phyloP scores from a whole-genome alignment of 2,888 invertebrate genomes.

The Xylota segnis region DNA sequence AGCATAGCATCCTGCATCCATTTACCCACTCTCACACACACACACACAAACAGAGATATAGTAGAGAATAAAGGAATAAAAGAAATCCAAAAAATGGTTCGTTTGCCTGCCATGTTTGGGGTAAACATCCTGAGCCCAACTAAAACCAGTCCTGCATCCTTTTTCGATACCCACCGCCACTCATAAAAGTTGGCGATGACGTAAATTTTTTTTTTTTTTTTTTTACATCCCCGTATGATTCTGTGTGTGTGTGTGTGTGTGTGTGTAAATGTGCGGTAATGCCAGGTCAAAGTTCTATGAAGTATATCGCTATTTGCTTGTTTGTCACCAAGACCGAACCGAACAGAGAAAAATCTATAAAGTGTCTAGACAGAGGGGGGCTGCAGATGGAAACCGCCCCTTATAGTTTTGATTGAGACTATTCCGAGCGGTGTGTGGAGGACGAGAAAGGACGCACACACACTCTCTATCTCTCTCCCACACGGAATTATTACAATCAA shows the following conservation, averaged over 20 bases:
- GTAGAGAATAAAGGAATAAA: not conserved
- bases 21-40: conserved; percentile 11
- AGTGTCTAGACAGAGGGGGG: conserved; percentile 68
- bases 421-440: conserved; percentile 15
- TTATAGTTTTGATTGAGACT: conserved; percentile 53
- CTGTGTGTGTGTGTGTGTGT: not conserved
- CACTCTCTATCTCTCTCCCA: not conserved
- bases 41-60: not conserved
- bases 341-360: conserved; percentile 71
- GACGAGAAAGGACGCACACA: not conserved
- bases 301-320: conserved; percentile 68
- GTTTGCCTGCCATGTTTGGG: conserved; percentile 52
- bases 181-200: conserved; percentile 73
- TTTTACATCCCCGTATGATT: conserved; percentile 36
- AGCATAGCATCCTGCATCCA: conserved; percentile 69
- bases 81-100: conserved; percentile 36
- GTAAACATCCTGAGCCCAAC: conserved; percentile 74
- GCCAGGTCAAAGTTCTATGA: conserved; percentile 72
- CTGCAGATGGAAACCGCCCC: conserved; percentile 30
- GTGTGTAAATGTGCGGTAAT: conserved; percentile 49
- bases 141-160: conserved; percentile 56
- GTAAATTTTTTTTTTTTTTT: conserved; percentile 48
- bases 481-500: conserved; percentile 64
- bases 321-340: conserved; percentile 66
- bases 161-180: conserved; percentile 50